Evolutionary conservation across 2,888 invertebrate genomes (phyloP), one percentile per base, ranked within the genome.

Genomic region (Tachina fera): DNA sequence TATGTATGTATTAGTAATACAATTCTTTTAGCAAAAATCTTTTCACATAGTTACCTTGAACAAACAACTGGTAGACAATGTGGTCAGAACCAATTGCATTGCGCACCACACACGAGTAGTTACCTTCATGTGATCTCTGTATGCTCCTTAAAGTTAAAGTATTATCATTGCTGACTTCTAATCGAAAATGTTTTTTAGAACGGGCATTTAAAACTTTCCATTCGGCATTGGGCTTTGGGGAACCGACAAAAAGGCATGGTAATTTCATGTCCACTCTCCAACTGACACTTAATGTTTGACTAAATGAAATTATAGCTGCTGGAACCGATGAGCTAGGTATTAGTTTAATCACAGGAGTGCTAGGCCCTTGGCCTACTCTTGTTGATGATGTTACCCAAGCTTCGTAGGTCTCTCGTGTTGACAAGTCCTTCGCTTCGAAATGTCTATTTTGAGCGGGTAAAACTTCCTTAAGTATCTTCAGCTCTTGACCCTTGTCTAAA

Each of bases 321-420:
- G 94, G 94, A 85, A 94, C 90, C 22, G 93, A 93, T 16, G 91
- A 89, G 87, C 93, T 93, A 8, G 94, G 93, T 63, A 93, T 92
- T 60, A 94, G 91, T 89, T 94, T 94, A 83, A 94, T 93, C 14
- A 94, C 94, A n/a, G 93, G 93, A 0, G 94, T 94, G 88, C 93
- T 94, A 1, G 94, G 93, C 4, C 95, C 95, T 89, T 95, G 94
- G 0, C 95, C 95, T 58, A 95, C 93, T 89, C 94, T 93, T 0
- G 95, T 95, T 22, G 94, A 94, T 1, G 95, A 95, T 1, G 95
- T 94, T 4, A 95, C 94, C 94, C 95, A 94, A 77, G 95, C 94
- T 88, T 95, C 94, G 88, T 95, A 95, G 22, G 94, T 93, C 87
- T 94, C 94, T 56, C 93, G 92, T 63, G 92, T 92, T 84, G 93